Percentiles rank a stretch among this genome's conserved stretches.
Conservation (phyloP, 1,140 invertebrate genomes). For the Atta colombica region DNA sequence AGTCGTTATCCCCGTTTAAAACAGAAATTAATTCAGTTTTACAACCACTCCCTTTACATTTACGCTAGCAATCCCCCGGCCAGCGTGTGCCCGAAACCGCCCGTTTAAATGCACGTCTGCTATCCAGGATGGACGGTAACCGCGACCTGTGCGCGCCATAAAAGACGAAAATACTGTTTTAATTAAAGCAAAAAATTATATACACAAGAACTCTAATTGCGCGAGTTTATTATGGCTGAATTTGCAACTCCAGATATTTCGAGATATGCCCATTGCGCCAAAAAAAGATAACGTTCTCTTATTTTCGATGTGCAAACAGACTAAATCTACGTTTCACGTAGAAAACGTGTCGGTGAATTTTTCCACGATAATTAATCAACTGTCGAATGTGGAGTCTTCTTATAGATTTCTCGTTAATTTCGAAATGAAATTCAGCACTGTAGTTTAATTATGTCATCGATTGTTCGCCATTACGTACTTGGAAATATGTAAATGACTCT, state of each 20-base stretch:
- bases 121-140: background rate
- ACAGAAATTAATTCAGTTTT: conserved; percentile 57
- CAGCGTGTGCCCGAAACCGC: background rate
- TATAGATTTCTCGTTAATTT: conserved; percentile 30
- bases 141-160: background rate
- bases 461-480: conserved; percentile 28
- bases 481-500: conserved; percentile 4
- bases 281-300: background rate
- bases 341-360: conserved; percentile 18
- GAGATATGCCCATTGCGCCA: background rate
- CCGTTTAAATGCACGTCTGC: conserved; percentile 25
- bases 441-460: conserved; percentile 42
- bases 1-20: background rate
- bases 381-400: background rate
- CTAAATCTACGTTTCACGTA: background rate
- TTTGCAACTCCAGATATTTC: background rate
- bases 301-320: conserved; percentile 4
- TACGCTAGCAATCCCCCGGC: background rate
- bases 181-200: conserved; percentile 36
- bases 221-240: background rate
- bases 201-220: background rate
- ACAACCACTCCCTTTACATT: conserved; percentile 44
- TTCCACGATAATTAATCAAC: conserved; percentile 16
- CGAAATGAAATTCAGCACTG: conserved; percentile 20
- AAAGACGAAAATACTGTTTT: conserved; percentile 21